Base-by-base conservation (phyloP, 1,140 invertebrate species). In the Riptortus pedestris region DNA sequence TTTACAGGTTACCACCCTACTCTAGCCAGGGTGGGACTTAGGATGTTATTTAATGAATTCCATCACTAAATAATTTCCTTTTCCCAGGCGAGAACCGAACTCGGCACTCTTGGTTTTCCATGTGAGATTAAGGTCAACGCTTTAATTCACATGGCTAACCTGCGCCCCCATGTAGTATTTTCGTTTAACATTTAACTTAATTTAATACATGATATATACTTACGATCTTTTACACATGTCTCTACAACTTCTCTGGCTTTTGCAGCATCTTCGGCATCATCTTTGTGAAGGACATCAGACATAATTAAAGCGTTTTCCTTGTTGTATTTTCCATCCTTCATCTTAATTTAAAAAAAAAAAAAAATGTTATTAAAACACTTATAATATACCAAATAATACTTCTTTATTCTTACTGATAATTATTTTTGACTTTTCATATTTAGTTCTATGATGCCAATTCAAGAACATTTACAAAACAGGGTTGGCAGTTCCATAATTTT, bases 261-360 rank as follows among this genome's bases (percentile, higher is more conserved):
- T 9, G 57, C 59, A 20, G 59, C 59, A 0, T 51, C 18, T 26
- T 65, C 64, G 16, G 64, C 52, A 16, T 60, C 45, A 22, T 65
- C 59, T 38, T 65, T 65, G 58, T 65, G 59, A n/a, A 65, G 43
- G 26, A 65, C 48, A 22, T 65, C 64, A 16, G 64, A 29, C 64
- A 65, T 61, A 2, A 65, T 18, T 5, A 58, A 3, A 38, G 64
- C 64, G 31, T 65, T 65, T 28, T 65, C 58, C 31, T 65, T 61
- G 9, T 48, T 22, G 43, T 61, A 65, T 29, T 60, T 55, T 18
- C 64, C 64, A 24, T 65, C 48, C 43, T 61, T 60, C 45, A 65
- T 28, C 64, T 65, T 43, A 20, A 26, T 28, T 52, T 4, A 65
- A n/a, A 22, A 61, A 33, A 33, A 58, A 48, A 5, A 24, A 11